Percentiles rank a stretch among this genome's conserved stretches.
Evolutionary conservation across 2,888 invertebrate species (phyloP).

Genomic region (Noctua fimbriata): DNA sequence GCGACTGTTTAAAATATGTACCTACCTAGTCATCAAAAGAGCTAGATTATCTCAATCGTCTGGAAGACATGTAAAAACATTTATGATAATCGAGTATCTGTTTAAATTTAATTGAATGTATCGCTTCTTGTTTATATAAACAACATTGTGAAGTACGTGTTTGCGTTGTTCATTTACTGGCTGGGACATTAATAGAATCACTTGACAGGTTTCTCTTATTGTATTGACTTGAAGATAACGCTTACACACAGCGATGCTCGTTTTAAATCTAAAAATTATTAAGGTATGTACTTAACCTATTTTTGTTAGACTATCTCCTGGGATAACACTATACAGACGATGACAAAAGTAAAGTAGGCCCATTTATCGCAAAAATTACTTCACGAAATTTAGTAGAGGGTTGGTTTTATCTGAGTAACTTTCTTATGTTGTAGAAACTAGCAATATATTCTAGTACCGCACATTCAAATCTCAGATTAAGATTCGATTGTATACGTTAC

Average conservation of each 20-base stretch:
- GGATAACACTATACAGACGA: neutral
- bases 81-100: neutral
- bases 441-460: neutral
- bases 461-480: neutral
- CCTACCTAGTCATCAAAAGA: neutral
- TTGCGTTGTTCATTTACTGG: constrained; percentile 33
- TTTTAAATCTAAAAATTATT: constrained; percentile 10
- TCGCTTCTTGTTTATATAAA: constrained; percentile 25
- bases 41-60: neutral
- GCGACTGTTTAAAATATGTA: neutral
- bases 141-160: constrained; percentile 6
- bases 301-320: neutral
- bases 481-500: neutral
- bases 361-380: neutral
- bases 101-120: neutral
- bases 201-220: constrained; percentile 64
- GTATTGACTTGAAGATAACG: constrained; percentile 48
- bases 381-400: neutral
- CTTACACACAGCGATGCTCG: neutral
- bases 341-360: neutral
- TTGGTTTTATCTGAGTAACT: neutral
- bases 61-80: neutral
- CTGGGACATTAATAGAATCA: constrained; percentile 60
- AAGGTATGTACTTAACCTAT: neutral
- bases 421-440: neutral